Evolutionary conservation across 2,888 invertebrate genomes (phyloP).

Genomic region (Aphidius colemani): DNA sequence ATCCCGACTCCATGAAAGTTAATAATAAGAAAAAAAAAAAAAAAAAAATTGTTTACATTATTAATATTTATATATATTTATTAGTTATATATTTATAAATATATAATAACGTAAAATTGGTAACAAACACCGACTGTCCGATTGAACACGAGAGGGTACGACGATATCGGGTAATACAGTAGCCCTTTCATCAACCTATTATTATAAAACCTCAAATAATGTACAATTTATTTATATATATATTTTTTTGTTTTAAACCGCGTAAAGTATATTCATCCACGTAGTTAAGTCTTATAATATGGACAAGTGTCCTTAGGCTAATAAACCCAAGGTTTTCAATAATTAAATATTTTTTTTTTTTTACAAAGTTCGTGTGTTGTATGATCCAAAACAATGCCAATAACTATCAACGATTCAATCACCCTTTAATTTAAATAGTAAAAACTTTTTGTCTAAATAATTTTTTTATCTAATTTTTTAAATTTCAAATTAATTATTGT

Average conservation of each 20-base stretch:
- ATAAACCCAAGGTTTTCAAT: conserved; percentile 48
- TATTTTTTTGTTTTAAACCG: conserved; percentile 28
- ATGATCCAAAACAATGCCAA: conserved; percentile 37
- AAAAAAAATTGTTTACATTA: neutral
- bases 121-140: conserved; percentile 38
- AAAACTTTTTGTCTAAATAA: neutral
- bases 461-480: conserved; percentile 17
- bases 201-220: conserved; percentile 49
- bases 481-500: neutral
- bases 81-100: conserved; percentile 33
- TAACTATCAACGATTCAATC: conserved; percentile 35
- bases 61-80: conserved; percentile 28
- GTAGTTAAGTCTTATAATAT: conserved; percentile 60
- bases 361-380: conserved; percentile 43
- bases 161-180: conserved; percentile 53
- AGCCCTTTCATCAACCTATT: conserved; percentile 44
- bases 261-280: conserved; percentile 53
- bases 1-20: neutral
- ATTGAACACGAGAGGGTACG: conserved; percentile 48
- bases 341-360: neutral
- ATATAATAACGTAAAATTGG: no score
- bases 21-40: neutral
- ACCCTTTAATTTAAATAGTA: neutral
- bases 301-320: conserved; percentile 58
- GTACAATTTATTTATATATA: conserved; percentile 46